Percentiles rank a stretch among this genome's conserved stretches.
Conservation (phyloP, 2,888 invertebrate species). For the Microplitis deprimator region DNA sequence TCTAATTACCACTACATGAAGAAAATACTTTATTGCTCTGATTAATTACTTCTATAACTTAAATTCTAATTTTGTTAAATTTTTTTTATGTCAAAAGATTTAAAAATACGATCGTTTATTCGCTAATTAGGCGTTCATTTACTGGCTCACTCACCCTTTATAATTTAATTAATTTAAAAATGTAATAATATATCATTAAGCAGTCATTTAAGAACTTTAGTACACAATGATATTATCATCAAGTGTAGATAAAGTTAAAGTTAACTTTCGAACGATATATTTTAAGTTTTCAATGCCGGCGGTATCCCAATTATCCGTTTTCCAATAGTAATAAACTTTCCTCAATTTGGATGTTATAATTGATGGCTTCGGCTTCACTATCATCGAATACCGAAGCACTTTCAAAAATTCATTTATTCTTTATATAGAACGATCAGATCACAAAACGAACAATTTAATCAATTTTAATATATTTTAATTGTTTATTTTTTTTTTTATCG, state of each 20-base stretch:
- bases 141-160: too few species aligned
- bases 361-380: slow-evolving; percentile 1
- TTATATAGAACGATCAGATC: neutral
- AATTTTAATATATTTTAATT: neutral
- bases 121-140: too few species aligned
- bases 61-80: too few species aligned
- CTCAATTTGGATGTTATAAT: slow-evolving; percentile 1
- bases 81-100: too few species aligned
- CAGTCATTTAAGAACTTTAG: neutral
- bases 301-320: slow-evolving; percentile 1
- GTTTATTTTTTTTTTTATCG: neutral
- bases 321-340: slow-evolving; percentile 1
- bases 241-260: neutral
- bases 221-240: neutral
- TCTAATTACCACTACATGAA: too few species aligned
- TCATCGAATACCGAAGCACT: neutral
- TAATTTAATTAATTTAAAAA: neutral
- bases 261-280: neutral
- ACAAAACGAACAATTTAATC: neutral
- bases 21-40: too few species aligned
- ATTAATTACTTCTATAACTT: too few species aligned
- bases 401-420: neutral
- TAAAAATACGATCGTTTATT: too few species aligned
- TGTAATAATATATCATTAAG: neutral
- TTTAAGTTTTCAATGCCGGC: slow-evolving; percentile 1